Evolutionary conservation across 2,888 invertebrate genomes (phyloP).

Genomic region (Chalcosyrphus nemorum): DNA sequence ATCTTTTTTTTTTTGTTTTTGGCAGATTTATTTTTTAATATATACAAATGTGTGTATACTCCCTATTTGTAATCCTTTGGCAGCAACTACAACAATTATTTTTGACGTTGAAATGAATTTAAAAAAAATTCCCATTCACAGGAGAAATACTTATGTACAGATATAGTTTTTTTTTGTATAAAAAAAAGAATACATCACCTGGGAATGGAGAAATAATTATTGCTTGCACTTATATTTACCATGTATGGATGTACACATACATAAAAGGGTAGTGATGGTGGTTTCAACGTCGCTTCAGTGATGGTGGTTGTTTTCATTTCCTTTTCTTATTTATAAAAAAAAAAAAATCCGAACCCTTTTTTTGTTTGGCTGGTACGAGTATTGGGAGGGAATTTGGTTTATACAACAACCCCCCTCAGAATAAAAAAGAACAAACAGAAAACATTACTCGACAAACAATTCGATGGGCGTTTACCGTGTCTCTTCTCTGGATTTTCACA

Average conservation of each 20-base stretch:
- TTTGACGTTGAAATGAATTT: not conserved
- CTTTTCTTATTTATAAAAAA: conserved; percentile 19
- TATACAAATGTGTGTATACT: not conserved
- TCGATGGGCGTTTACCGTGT: conserved; percentile 55
- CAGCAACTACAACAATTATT: conserved; percentile 37
- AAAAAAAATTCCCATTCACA: conserved; percentile 1
- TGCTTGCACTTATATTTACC: conserved; percentile 28
- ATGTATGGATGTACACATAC: not conserved
- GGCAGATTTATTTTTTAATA: conserved; percentile 45
- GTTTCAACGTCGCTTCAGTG: conserved; percentile 38
- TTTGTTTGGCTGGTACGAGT: conserved; percentile 16
- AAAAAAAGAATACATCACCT: conserved; percentile 37
- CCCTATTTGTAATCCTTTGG: conserved; percentile 43
- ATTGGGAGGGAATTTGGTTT: conserved; percentile 3
- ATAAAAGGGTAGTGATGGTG: conserved; percentile 36
- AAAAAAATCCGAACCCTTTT: conserved; percentile 19
- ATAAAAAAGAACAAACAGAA: not conserved
- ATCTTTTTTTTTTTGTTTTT: conserved; percentile 46
- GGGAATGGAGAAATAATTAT: conserved; percentile 31
- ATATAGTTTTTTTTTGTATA: not conserved
- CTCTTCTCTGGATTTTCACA: conserved; percentile 16
- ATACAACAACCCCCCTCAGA: conserved; percentile 24
- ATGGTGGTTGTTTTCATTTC: conserved; percentile 39
- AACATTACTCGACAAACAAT: conserved; percentile 15
- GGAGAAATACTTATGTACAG: conserved; percentile 27